phyloP scores from a whole-genome alignment of 2,113 vertebrate genomes.

The Nyctereutes procyonoides region DNA sequence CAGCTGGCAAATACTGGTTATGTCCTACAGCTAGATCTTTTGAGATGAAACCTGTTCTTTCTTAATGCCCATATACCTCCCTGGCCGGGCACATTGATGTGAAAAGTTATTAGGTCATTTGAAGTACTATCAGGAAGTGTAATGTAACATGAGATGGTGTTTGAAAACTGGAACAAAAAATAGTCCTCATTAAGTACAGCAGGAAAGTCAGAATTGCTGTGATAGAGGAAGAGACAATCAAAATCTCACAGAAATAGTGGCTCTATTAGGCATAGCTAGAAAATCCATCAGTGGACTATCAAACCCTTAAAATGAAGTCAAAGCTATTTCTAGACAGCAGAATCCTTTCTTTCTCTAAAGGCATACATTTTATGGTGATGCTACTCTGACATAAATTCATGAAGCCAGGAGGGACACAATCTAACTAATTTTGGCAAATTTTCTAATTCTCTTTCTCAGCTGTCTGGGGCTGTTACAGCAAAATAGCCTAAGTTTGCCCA shows the following conservation, averaged over 20 bases:
- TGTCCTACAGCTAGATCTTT: not conserved
- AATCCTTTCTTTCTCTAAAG: not conserved
- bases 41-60: not conserved
- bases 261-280: not conserved
- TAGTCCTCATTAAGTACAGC: not conserved
- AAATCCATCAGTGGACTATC: not conserved
- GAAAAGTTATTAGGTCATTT: not conserved
- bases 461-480: not conserved
- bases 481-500: not conserved
- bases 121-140: not conserved
- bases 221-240: not conserved
- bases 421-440: not conserved
- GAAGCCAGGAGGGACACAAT: not conserved
- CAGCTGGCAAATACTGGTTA: not conserved
- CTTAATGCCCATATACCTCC: not conserved
- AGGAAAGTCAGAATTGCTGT: not conserved
- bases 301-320: constrained; percentile 36
- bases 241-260: not conserved
- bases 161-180: not conserved
- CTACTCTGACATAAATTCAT: not conserved
- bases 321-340: not conserved
- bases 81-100: not conserved
- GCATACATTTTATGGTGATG: not conserved
- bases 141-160: not conserved
- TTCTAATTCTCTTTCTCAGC: not conserved